Percentiles rank a stretch among this genome's conserved stretches.
Conservation (phyloP, 1,140 invertebrate species). For the Antheraea pernyi region DNA sequence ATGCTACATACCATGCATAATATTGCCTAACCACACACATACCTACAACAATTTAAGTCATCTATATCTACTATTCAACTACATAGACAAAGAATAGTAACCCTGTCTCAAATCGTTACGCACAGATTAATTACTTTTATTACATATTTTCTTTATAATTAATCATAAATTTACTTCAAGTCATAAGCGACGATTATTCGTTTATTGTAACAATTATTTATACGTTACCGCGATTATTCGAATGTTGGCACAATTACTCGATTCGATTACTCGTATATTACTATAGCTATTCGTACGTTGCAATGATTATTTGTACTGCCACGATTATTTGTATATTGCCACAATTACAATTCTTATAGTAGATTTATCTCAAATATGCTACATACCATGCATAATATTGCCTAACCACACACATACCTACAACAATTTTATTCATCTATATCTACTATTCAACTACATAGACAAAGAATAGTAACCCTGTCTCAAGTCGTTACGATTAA, state of each 20-base stretch:
- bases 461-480: slow-evolving; percentile 38
- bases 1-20: slow-evolving; percentile 62
- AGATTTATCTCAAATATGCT: slow-evolving; percentile 35
- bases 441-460: slow-evolving; percentile 51
- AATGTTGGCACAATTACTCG: too few relatives aligned
- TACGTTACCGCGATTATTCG: too few relatives aligned
- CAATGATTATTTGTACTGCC: too few relatives aligned
- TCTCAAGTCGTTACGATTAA: slow-evolving; percentile 45
- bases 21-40: slow-evolving; percentile 55
- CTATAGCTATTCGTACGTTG: too few relatives aligned
- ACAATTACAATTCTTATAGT: background rate
- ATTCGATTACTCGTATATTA: too few relatives aligned
- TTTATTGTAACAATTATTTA: too few relatives aligned
- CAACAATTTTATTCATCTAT: slow-evolving; percentile 42
- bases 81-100: slow-evolving; percentile 36
- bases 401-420: slow-evolving; percentile 61
- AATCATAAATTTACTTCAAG: too few relatives aligned
- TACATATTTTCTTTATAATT: too few relatives aligned
- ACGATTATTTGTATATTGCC: too few relatives aligned
- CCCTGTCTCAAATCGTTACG: slow-evolving; percentile 55
- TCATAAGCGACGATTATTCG: too few relatives aligned
- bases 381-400: slow-evolving; percentile 59
- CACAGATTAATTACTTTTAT: too few relatives aligned
- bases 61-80: slow-evolving; percentile 55
- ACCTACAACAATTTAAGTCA: slow-evolving; percentile 41